Percentiles rank a stretch among this genome's conserved stretches.
Conservation (phyloP, 2,797 vertebrate species). For the Botia kubotai region DNA sequence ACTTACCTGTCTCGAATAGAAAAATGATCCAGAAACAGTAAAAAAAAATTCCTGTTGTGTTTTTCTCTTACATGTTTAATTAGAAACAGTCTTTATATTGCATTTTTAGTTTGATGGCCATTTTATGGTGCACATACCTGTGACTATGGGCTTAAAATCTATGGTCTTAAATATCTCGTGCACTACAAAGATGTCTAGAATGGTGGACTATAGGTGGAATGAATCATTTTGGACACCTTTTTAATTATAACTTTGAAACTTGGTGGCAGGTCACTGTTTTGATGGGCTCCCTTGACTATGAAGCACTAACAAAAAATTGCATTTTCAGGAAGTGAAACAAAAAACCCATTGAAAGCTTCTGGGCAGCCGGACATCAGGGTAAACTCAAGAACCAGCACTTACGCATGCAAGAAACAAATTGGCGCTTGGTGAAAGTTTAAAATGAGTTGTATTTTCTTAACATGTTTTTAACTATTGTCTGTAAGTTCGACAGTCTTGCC, state of each 20-base stretch:
- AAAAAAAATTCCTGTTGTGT: neutral
- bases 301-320: conserved; percentile 5
- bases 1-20: neutral
- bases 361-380: conserved; percentile 45
- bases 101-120: neutral
- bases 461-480: conserved; percentile 8
- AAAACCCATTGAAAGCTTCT: neutral
- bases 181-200: neutral
- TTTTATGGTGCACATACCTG: conserved; percentile 18
- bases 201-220: neutral
- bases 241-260: conserved; percentile 13
- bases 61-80: too few species aligned
- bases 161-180: conserved; percentile 2
- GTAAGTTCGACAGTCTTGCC: neutral
- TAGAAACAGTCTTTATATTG: conserved; percentile 1
- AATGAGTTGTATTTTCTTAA: conserved; percentile 17
- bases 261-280: conserved; percentile 32
- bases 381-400: conserved; percentile 37
- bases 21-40: neutral
- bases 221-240: neutral
- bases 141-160: too few species aligned
- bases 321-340: conserved; percentile 23
- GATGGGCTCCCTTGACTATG: neutral
- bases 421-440: conserved; percentile 1
- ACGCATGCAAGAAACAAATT: conserved; percentile 17